Base-by-base conservation (phyloP, 2,113 vertebrate species). In the Taurulus bubalis region DNA sequence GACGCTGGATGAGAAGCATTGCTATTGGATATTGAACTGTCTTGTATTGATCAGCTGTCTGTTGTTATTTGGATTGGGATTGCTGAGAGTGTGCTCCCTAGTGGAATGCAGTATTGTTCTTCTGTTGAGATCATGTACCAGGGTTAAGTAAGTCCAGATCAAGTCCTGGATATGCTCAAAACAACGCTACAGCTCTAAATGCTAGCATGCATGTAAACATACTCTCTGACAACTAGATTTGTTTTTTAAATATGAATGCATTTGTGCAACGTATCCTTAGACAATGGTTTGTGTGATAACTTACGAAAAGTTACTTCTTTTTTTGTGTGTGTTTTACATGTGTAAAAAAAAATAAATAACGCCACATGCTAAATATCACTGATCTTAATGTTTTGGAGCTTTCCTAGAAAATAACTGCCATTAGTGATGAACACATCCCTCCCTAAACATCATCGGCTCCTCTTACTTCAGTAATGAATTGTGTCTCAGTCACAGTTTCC, bases 401-500 rank as follows among this genome's bases (percentile, higher is more conserved):
- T 45, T 80, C 38, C 45, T 67, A 6, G 36, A 66, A 72, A 65
- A 76, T 63, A 80, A 59, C 30, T 78, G 76, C 36, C 68, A 80
- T 71, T 73, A 56, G 40, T 68, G 71, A 85, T 87, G 78, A 83
- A 86, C 59, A 85, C 55, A 62, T 85, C 79, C 80, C 56, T 80
- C 80, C 66, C 15, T 47, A 47, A 15, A 47, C 5, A 69, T 83
- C 87, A 62, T 42, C 16, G 38, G 51, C 59, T 75, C 40, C 78
- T 83, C 62, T 79, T 90, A 72, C 78, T 85, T 85, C 78, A 36
- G 63, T 77, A 69, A 81, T 84, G 82, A 87, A 89, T 83, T 47
- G 71, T 72, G 72, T 77, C 84, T 85, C 77, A 72, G 80, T 83
- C 80, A 40, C 38, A 59, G 79, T 75, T 55, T 83, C 71, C 20